Base-by-base conservation (phyloP, 37 sponge, comb jelly and placozoan species). In the Chondrilla cf. caribensis region DNA sequence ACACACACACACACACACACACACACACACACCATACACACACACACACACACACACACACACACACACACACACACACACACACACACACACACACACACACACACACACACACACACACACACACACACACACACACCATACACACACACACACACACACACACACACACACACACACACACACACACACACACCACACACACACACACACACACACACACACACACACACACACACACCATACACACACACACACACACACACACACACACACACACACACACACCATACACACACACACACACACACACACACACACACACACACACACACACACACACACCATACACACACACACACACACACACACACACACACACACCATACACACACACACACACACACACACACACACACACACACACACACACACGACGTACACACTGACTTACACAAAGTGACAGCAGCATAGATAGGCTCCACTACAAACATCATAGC, bases 401-500 rank as follows among this genome's bases (percentile, higher is more conserved):
- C 73, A 71, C 41, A 38, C 73, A 71, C 73, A 71, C 73, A 71
- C 73, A 36, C 73, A 29, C 73, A 71, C 73, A 71, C 73, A 29
- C 73, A 33, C 66, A 64, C 17, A 14, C 28, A 64, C 66, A 64
- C 66, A 31, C 64, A 60, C 51, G 22, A 43, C n/a, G n/a, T n/a
- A n/a, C n/a, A n/a, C n/a, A n/a, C n/a, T n/a, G n/a, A n/a, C 79
- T 78, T 68, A 93, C 89, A 84, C 38, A 95, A 70, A 19, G 92
- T 83, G 43, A 91, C 43, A 32, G 79, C 95, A 39, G 95, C 89
- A 62, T 87, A 95, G 19, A 84, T 38, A 8, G 97, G 78, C 60
- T 92, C 58, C 2, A 99, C 91, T 7, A 89, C 60, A 40, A 99
- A 99, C 97, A 96, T 96, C 86, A 99, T 85, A 25, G 85, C 85